Evolutionary conservation across 2,888 invertebrate species (phyloP).

Genomic region (Sesia apiformis): DNA sequence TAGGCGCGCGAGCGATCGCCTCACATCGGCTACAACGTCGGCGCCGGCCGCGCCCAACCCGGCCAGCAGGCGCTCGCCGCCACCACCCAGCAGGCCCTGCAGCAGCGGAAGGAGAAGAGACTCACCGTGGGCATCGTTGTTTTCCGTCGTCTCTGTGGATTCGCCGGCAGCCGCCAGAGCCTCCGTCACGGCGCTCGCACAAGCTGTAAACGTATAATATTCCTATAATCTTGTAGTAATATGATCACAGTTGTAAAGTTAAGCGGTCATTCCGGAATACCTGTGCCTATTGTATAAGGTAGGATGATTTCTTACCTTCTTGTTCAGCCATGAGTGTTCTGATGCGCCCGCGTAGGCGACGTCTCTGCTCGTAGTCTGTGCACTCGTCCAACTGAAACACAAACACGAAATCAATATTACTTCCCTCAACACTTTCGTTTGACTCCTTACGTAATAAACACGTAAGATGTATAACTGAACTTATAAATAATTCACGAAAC

Average conservation of each 20-base stretch:
- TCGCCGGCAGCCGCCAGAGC: constrained; percentile 56
- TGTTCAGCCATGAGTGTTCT: constrained; percentile 90
- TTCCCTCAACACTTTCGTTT: too few relatives aligned
- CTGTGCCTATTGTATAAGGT: too few relatives aligned
- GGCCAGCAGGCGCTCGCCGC: constrained; percentile 50
- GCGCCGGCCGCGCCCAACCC: constrained; percentile 71
- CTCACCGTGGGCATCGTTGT: constrained; percentile 79
- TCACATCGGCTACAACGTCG: constrained; percentile 82
- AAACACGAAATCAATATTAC: too few relatives aligned
- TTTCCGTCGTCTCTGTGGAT: constrained; percentile 21
- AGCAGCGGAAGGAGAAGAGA: constrained; percentile 80
- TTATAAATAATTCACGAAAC: too few relatives aligned
- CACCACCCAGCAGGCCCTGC: constrained; percentile 77
- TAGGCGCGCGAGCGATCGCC: constrained; percentile 82
- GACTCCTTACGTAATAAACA: too few relatives aligned
- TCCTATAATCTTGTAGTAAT: too few relatives aligned
- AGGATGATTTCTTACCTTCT: constrained; percentile 77
- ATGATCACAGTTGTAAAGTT: too few relatives aligned
- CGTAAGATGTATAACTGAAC: too few relatives aligned
- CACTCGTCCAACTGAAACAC: constrained; percentile 83
- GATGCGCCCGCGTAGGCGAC: constrained; percentile 85
- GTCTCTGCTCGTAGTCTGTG: constrained; percentile 90
- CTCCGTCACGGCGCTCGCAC: constrained; percentile 61
- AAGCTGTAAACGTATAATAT: constrained; percentile 30
- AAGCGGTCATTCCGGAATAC: too few relatives aligned